Conservation (phyloP, 2,113 vertebrate genomes). For the Apteryx mantelli region DNA sequence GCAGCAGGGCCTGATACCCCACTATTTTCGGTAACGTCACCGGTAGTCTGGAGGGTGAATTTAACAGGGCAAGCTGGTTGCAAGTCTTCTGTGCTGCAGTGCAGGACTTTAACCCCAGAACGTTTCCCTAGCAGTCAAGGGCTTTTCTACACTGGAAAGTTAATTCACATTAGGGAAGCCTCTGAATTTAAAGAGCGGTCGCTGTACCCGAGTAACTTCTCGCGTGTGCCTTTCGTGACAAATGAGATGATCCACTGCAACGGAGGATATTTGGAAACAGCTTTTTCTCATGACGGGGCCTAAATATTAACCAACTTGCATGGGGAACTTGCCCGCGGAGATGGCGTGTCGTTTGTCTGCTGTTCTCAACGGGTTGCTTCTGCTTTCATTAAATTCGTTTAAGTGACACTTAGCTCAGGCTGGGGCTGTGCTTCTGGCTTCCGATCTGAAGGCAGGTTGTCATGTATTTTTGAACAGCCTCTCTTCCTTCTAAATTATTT, state of each 20-base stretch:
- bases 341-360: background rate
- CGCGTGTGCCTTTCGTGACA: background rate
- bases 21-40: background rate
- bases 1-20: background rate
- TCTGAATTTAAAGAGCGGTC: background rate
- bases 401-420: background rate
- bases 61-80: background rate
- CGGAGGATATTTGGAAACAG: background rate
- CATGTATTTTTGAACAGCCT: background rate
- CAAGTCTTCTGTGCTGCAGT: background rate
- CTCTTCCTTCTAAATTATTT: background rate
- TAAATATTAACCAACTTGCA: slow-evolving; percentile 7
- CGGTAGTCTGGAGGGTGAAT: background rate
- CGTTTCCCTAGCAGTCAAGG: background rate
- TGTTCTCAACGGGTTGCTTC: slow-evolving; percentile 11
- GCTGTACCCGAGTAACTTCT: background rate
- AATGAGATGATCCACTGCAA: background rate
- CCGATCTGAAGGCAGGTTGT: background rate
- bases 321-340: background rate
- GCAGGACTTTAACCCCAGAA: background rate
- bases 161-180: background rate
- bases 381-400: slow-evolving; percentile 20
- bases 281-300: background rate
- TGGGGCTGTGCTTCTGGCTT: background rate
- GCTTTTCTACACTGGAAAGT: background rate